These are phyloP conservation scores for Acanthopleura granulata DNA, from an alignment of 2,888 invertebrate genomes.

Conservation along the genomic window DNA sequence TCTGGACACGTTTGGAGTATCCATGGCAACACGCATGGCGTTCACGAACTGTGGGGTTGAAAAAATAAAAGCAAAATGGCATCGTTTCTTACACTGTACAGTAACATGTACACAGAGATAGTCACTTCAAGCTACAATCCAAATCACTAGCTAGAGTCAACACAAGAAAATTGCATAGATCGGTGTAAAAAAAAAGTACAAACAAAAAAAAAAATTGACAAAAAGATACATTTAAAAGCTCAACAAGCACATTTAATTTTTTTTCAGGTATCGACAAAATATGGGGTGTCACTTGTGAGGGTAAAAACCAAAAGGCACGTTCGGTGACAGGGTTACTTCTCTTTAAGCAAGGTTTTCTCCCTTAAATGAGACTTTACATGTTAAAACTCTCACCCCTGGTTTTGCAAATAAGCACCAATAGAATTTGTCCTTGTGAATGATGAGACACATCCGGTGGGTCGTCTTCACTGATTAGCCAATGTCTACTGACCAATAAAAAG, in stretches of 20 bases:
- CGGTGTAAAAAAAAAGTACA: background rate
- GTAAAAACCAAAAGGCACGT: no score
- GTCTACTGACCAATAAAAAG: no score
- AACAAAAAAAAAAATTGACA: background rate
- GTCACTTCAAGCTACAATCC: background rate
- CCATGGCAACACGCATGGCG: constrained; percentile 7
- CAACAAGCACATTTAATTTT: background rate
- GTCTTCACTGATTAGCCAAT: no score
- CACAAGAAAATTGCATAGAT: background rate
- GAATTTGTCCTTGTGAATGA: no score
- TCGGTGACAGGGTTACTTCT: no score
- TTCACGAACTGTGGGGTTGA: no score
- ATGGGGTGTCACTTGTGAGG: no score
- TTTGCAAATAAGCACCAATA: no score
- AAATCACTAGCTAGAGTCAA: background rate
- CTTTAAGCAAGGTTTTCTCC: no score
- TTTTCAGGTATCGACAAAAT: background rate
- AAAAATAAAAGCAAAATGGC: background rate
- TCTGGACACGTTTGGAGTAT: background rate
- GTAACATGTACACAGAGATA: background rate
- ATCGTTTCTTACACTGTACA: constrained; percentile 9
- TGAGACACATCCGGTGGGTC: no score
- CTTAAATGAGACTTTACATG: no score
- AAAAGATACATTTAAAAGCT: background rate
- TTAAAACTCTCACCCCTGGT: no score